Percentiles rank a stretch among this genome's conserved stretches.
phyloP scores from a whole-genome alignment of 2,888 invertebrate genomes.

The Bembecia ichneumoniformis region DNA sequence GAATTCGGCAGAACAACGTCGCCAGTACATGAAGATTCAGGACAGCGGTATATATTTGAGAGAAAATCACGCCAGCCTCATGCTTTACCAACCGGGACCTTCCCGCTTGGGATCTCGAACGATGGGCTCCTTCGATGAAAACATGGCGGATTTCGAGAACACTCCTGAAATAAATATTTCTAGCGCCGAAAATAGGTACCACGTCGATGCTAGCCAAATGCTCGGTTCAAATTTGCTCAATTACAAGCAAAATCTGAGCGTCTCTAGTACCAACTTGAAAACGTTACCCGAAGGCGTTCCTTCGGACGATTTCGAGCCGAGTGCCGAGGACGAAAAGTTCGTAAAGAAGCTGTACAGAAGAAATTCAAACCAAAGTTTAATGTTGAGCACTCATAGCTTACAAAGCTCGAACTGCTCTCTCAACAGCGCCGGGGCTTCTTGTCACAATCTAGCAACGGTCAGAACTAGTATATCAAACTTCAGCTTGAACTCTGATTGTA shows the following conservation, averaged over 20 bases:
- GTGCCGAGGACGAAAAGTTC: conserved; percentile 53
- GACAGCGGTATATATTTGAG: conserved; percentile 63
- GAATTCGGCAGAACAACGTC: conserved; percentile 46
- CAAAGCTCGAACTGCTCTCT: conserved; percentile 70
- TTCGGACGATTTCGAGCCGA: conserved; percentile 74
- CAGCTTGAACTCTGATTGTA: conserved; percentile 49
- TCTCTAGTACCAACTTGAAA: conserved; percentile 80
- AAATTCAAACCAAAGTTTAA: conserved; percentile 75
- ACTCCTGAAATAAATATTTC: conserved; percentile 52
- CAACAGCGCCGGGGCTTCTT: conserved; percentile 55
- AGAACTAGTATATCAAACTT: conserved; percentile 62
- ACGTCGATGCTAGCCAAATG: conserved; percentile 37
- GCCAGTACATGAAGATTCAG: conserved; percentile 58
- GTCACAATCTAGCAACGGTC: conserved; percentile 54
- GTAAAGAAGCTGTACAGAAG: conserved; percentile 68
- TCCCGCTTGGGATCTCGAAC: conserved; percentile 51
- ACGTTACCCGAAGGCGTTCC: conserved; percentile 81
- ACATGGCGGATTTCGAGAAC: conserved; percentile 49
- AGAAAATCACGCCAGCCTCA: conserved; percentile 61
- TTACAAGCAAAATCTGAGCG: conserved; percentile 75
- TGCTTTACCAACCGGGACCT: conserved; percentile 63
- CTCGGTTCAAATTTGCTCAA: conserved; percentile 72
- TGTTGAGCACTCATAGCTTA: conserved; percentile 67
- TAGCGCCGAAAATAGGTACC: conserved; percentile 35
- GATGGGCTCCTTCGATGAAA: conserved; percentile 67